Conservation (phyloP, 2,797 vertebrate genomes). For the Pseudochromis fuscus region DNA sequence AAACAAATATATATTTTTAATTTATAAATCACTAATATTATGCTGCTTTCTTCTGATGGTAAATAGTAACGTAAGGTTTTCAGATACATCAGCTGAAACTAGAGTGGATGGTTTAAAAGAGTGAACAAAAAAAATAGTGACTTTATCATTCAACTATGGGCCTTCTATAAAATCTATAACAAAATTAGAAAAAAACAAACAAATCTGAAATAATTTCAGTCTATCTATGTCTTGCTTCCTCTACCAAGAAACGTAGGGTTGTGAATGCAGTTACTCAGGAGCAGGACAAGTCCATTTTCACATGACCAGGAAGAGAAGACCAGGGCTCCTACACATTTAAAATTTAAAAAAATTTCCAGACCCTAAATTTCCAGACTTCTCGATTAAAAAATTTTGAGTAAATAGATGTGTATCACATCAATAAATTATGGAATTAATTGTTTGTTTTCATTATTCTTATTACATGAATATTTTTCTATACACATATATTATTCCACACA, state of each 20-base stretch:
- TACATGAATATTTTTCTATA: too few species aligned
- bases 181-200: background rate
- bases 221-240: background rate
- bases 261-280: background rate
- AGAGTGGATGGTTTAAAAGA: too few species aligned
- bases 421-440: too few species aligned
- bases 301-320: background rate
- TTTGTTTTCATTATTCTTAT: too few species aligned
- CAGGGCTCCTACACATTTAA: too few species aligned
- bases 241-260: background rate
- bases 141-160: background rate
- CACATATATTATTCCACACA: too few species aligned
- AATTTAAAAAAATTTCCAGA: too few species aligned
- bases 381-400: too few species aligned
- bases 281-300: background rate
- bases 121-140: too few species aligned
- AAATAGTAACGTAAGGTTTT: background rate
- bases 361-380: too few species aligned
- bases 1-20: constrained; percentile 5
- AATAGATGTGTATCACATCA: too few species aligned
- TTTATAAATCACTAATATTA: background rate
- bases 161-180: background rate
- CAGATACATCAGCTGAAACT: too few species aligned
- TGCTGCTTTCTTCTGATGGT: background rate
- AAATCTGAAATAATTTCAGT: background rate